Conservation (phyloP, 1,140 invertebrate species). For the Papilio glaucus region DNA sequence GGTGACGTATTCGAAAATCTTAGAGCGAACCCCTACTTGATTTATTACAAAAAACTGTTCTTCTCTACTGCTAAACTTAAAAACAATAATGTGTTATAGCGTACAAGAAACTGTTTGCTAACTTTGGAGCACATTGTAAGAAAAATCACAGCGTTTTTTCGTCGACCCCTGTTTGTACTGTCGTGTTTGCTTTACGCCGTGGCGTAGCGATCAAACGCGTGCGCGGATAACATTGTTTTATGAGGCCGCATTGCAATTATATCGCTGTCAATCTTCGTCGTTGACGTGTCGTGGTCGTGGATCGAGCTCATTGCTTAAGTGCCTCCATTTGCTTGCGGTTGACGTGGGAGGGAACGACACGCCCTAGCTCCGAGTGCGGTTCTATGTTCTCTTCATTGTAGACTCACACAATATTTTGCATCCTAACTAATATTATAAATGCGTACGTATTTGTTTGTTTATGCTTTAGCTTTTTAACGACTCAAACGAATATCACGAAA, state of each 20-base stretch:
- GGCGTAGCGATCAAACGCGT: constrained; percentile 67
- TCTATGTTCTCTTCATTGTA: not conserved
- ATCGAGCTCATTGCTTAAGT: constrained; percentile 31
- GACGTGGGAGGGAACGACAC: constrained; percentile 19
- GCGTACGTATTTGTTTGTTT: no score
- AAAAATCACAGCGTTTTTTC: constrained; percentile 41
- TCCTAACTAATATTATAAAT: not conserved
- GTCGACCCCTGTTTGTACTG: constrained; percentile 50
- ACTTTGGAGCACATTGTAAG: constrained; percentile 6
- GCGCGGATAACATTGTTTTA: constrained; percentile 64
- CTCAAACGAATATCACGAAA: no score
- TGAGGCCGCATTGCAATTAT: constrained; percentile 52
- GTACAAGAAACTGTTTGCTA: not conserved
- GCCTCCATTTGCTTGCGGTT: constrained; percentile 22
- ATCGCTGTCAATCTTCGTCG: constrained; percentile 46
- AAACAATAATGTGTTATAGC: not conserved
- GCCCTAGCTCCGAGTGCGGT: constrained; percentile 14
- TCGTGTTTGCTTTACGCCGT: constrained; percentile 59
- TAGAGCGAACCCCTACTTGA: not conserved
- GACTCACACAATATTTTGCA: not conserved
- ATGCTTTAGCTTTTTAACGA: no score
- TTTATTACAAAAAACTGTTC: not conserved
- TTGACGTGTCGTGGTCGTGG: constrained; percentile 32
- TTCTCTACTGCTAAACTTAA: not conserved
- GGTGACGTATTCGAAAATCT: no score